Evolutionary conservation across 2,888 invertebrate species (phyloP).

Genomic region (Noctua comes): DNA sequence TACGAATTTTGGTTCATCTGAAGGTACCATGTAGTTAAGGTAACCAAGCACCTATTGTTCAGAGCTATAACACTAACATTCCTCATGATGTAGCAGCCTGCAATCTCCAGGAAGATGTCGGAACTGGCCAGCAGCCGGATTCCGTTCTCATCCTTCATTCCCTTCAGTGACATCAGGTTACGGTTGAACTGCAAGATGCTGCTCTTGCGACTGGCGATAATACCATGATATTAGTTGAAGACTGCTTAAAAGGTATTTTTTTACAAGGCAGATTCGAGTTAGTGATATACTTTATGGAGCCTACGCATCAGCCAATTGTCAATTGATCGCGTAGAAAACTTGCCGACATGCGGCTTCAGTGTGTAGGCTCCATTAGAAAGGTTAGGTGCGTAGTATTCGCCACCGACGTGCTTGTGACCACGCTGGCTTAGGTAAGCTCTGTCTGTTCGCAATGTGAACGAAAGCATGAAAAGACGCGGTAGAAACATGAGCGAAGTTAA

Average conservation of each 20-base stretch:
- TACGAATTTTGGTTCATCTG: background rate
- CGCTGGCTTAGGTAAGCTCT: background rate
- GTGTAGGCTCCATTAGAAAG: background rate
- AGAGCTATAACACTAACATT: slow-evolving; percentile 73
- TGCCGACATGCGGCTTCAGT: background rate
- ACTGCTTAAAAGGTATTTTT: background rate
- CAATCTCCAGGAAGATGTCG: slow-evolving; percentile 81
- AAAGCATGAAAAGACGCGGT: background rate
- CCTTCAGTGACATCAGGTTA: slow-evolving; percentile 78
- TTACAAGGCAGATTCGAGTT: background rate
- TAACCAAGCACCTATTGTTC: background rate
- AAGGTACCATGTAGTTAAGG: background rate
- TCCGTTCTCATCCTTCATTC: slow-evolving; percentile 73
- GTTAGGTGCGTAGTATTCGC: background rate
- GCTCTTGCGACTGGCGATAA: slow-evolving; percentile 77
- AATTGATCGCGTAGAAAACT: background rate
- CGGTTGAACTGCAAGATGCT: slow-evolving; percentile 82
- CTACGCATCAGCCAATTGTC: background rate
- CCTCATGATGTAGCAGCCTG: slow-evolving; percentile 83
- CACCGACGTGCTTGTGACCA: too few relatives aligned
- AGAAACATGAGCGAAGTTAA: background rate
- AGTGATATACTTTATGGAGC: background rate
- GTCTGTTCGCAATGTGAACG: background rate
- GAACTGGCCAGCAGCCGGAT: slow-evolving; percentile 72
- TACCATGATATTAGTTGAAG: background rate